Base-by-base conservation (phyloP, 2,797 vertebrate genomes). In the Rhinichthys osculus region DNA sequence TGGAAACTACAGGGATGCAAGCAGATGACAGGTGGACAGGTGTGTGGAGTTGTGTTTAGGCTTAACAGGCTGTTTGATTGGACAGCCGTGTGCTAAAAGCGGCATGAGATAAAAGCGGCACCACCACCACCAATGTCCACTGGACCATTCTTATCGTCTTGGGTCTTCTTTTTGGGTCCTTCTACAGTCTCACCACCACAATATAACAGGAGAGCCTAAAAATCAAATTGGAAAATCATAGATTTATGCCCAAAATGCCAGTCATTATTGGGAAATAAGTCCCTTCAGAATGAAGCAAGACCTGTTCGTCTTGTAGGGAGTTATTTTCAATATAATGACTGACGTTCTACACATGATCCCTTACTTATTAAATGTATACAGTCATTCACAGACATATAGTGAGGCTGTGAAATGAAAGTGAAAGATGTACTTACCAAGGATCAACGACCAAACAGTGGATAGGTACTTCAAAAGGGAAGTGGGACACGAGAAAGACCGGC, bases 371-470 rank as follows among this genome's bases (percentile, higher is more conserved):
- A 67, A 67, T 35, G 35, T 19, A 3, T 67, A 17, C 64, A 67
- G 64, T 35, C 16, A 19, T 67, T 67, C 16, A 67, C 7, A 67
- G 64, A 16, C 30, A 66, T 33, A 33, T 66, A 1, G 30, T 33
- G 27, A 17, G 27, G 30, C 62, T 66, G 27, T 66, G 62, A 66
- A 66, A 66, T 66, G 2, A 66, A 66, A 33, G 62, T 66, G 62
- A 66, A 66, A 66, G 62, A 33, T 66, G 30, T 67, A 35, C 64
- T 67, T 67, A 67, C 64, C 64, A 67, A 67, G 64, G 64, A 66
- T 33, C 64, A 66, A 66, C 6, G 30, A 66, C 30, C 30, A 66
- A 66, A 66, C 64, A 66, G 64, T 40, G 40, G 40, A 40, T 1
- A 40, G 40, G 40, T 40, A 40, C 40, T 40, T 40, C 40, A 9